Base-by-base conservation (phyloP, 2,888 invertebrate genomes). In the Phania funesta region DNA sequence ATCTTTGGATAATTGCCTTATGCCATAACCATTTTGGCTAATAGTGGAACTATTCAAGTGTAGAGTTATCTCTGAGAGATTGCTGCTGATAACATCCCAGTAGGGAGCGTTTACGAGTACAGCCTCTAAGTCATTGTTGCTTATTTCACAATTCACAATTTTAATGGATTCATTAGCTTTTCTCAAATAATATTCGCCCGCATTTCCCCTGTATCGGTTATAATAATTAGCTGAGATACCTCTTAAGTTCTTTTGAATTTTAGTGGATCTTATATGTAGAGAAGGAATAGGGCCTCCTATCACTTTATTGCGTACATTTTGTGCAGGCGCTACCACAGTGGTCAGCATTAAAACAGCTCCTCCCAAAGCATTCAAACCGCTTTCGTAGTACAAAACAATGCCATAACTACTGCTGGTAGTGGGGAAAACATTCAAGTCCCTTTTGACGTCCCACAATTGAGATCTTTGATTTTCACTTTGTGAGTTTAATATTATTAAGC, bases 371-470 rank as follows among this genome's bases (percentile, higher is more conserved):
- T 94, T 93, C 0, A 87, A 87, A 2, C 98, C 97, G 89, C 97
- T 97, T 83, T 93, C 93, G 87, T 97, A 98, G 83, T 95, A 94
- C 46, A 98, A 88, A 0, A 96, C 93, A 41, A 97, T 92, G 6
- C 95, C 95, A 88, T 95, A 97, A 83, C 96, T 96, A 84, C 94
- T 95, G 70, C 97, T 97, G 0, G 97, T 95, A 0, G 96, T 94
- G 0, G 99, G 99, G 88, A 99, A 99, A 13, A 96, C 94, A 0
- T 96, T 95, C 74, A 98, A 91, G 90, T 99, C 98, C 32, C 96
- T 92, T 85, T 95, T 94, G 0, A 97, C 92, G 85, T 94, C 93
- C 97, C 97, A 98, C 67, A 93, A 90, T 62, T 94, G 93, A 20
- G 94, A 94, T 22, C 92, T 92, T 73, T 92, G 92, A 80, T 94